phyloP scores from a whole-genome alignment of 2,113 vertebrate genomes.

The Crypturellus undulatus region DNA sequence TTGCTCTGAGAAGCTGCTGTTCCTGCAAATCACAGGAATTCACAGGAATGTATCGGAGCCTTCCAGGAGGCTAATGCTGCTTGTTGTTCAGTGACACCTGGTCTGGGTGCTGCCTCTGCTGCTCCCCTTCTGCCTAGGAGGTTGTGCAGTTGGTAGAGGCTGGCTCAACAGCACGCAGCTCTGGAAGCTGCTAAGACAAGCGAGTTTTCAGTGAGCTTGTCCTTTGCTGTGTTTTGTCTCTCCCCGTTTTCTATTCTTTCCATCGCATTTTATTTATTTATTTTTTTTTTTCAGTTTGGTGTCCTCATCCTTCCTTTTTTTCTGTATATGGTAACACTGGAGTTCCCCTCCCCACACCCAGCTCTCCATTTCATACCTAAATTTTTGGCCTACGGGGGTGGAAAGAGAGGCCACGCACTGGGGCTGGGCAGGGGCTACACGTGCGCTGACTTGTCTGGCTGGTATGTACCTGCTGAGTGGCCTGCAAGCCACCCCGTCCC shows the following conservation, averaged over 20 bases:
- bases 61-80: not conserved
- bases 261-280: not conserved
- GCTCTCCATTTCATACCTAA: not conserved
- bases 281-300: not conserved
- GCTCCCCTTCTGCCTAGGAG: not conserved
- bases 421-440: not conserved
- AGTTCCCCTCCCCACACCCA: not conserved
- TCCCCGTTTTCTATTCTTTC: not conserved
- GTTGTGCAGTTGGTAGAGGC: fast-evolving
- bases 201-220: not conserved
- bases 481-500: not conserved
- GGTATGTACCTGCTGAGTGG: not conserved
- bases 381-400: not conserved
- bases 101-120: not conserved
- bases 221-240: not conserved
- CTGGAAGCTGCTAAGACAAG: not conserved
- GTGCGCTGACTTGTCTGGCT: not conserved
- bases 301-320: not conserved
- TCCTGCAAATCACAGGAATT: not conserved
- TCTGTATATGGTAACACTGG: not conserved
- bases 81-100: not conserved
- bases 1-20: not conserved
- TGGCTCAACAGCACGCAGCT: not conserved
- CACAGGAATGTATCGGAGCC: not conserved
- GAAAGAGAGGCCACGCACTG: not conserved